Base-by-base conservation (phyloP, 2,797 vertebrate species). In the Dendrocincla fuliginosa region DNA sequence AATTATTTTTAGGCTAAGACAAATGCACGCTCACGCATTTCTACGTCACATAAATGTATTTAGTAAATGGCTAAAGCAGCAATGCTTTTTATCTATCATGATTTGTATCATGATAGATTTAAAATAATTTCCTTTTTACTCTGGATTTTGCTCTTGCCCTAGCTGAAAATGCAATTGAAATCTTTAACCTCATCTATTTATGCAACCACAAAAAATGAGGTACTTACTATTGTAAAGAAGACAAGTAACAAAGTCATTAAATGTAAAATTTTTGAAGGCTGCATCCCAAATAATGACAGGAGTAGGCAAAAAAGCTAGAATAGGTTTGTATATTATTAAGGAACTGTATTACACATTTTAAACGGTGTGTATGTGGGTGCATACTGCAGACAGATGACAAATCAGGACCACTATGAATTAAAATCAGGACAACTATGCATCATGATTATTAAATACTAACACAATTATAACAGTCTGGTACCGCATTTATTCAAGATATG, bases 1-100 rank as follows among this genome's bases (percentile, higher is more conserved):
- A 83, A 46, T 33, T 18, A 59, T 33, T 93, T 96, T 84, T 50
- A 77, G 33, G 12, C n/a, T 52, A 65, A 88, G 32, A 35, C 8
- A 76, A 49, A 75, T 44, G 3, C 13, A 52, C 13, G 7, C 16
- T 75, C 25, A 30, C 16, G 39, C 6, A 33, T 59, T 81, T 60
- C 57, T 83, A 35, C 15, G 50, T 50, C 15, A 37, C 12, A 41
- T 42, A 83, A 89, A 74, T 27, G 1, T 23, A 59, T 41, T 49
- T 24, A 79, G 5, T 39, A 52, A 92, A 68, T 56, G 11, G 20
- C 3, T 74, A 65, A 63, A 67, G 14, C 24, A 76, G n/a, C 5
- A 50, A 47, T 15, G 23, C 9, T 68, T 10, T 9, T 71, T 57
- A 56, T 35, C 20, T 47, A 32, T 39, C 1, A 33, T 24, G 12